Percentiles rank a stretch among this genome's conserved stretches.
Evolutionary conservation across 2,113 vertebrate genomes (phyloP).

Genomic region (Baryphthengus martii): DNA sequence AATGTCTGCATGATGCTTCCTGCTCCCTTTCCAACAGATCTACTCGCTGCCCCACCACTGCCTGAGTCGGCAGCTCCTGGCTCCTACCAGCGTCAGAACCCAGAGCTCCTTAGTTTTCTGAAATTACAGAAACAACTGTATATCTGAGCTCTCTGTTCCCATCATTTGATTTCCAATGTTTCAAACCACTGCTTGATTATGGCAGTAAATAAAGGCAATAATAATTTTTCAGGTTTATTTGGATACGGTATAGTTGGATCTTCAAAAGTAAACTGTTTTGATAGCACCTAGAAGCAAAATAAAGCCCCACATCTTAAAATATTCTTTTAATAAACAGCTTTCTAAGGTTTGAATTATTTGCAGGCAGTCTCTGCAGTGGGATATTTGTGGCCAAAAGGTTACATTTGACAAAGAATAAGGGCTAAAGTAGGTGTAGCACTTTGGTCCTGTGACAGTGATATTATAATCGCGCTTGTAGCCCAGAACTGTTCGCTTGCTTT

Average conservation of each 20-base stretch:
- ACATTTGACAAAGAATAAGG: not conserved
- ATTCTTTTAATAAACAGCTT: not conserved
- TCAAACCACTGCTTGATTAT: not conserved
- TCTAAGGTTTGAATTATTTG: not conserved
- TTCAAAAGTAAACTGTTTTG: not conserved
- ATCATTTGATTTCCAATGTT: not conserved
- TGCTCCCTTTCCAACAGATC: not conserved
- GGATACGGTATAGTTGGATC: not conserved
- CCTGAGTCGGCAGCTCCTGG: not conserved
- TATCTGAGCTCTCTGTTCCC: not conserved
- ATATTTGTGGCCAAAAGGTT: not conserved
- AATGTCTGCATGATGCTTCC: not conserved
- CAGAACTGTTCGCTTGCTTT: not conserved
- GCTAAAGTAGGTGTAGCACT: not conserved
- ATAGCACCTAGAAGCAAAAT: not conserved
- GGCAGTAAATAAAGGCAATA: not conserved
- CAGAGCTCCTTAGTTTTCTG: not conserved
- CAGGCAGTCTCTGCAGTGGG: not conserved
- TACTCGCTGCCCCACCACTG: not conserved
- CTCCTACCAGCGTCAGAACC: not conserved
- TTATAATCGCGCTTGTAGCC: accelerated
- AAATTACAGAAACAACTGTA: not conserved
- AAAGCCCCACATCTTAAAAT: not conserved
- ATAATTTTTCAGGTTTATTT: not conserved
- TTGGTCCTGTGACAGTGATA: not conserved